Conservation (phyloP, 2,888 invertebrate species). For the Tachina lurida region DNA sequence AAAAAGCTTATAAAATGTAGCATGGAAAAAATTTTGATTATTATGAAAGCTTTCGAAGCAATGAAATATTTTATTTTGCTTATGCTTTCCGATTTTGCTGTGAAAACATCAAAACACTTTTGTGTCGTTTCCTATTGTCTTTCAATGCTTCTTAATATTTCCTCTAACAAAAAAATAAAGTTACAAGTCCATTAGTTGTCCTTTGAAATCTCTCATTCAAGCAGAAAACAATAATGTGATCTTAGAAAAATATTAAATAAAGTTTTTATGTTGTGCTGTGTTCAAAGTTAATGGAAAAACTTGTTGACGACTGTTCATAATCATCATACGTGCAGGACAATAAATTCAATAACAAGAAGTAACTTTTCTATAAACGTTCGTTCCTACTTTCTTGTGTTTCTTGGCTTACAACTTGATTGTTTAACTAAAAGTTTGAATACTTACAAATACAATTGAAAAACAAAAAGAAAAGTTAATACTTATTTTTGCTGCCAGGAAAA, state of each 20-base stretch:
- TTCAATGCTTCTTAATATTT: neutral
- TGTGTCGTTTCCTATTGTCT: neutral
- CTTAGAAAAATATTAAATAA: conserved; percentile 30
- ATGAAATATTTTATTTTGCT: too few species aligned
- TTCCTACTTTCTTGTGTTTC: neutral
- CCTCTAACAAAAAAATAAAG: neutral
- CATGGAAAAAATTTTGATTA: too few species aligned
- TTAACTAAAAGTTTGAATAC: conserved; percentile 5
- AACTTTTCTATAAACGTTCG: too few species aligned
- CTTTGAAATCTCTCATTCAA: conserved; percentile 4
- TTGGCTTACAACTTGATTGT: neutral
- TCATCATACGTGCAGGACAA: conserved; percentile 50
- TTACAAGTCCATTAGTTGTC: neutral
- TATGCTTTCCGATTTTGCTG: too few species aligned
- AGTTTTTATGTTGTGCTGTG: neutral
- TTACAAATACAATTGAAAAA: conserved; percentile 17
- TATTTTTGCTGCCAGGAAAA: neutral
- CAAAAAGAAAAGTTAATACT: neutral
- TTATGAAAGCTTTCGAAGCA: too few species aligned
- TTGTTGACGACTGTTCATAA: conserved; percentile 38
- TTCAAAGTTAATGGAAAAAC: conserved; percentile 60
- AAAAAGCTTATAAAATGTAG: too few species aligned
- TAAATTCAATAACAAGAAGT: conserved; percentile 17
- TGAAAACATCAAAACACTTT: neutral
- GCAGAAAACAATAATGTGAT: conserved; percentile 19